These are phyloP conservation scores for Sporophila hypoxantha DNA, from an alignment of 2,113 vertebrate genomes.

Conservation along the genomic window DNA sequence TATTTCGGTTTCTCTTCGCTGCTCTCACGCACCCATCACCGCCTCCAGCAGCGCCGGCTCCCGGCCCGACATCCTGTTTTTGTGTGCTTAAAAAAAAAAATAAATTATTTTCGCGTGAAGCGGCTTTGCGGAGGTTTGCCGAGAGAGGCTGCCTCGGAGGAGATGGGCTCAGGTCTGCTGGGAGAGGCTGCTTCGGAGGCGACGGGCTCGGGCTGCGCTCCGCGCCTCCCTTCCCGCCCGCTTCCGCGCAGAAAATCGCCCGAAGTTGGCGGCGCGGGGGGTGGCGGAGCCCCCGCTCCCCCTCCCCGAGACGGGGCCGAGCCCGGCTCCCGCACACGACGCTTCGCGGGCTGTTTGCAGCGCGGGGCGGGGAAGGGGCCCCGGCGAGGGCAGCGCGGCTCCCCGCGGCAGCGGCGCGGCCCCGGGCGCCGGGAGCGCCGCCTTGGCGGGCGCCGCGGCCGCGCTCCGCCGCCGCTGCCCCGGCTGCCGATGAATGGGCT, in stretches of 20 bases:
- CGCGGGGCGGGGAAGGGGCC: background rate
- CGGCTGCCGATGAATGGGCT: background rate
- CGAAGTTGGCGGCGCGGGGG: background rate
- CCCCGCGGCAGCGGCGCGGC: background rate
- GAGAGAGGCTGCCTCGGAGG: background rate
- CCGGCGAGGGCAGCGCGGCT: background rate
- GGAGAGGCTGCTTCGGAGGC: background rate
- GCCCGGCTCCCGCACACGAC: background rate
- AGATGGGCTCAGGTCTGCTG: background rate
- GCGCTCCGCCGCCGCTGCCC: background rate
- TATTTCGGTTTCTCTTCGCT: constrained; percentile 50
- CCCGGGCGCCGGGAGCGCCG: background rate
- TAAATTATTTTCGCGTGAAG: background rate
- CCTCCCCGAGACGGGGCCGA: background rate
- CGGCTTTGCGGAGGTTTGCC: background rate
- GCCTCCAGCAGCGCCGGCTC: constrained; percentile 15
- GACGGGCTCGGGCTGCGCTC: background rate
- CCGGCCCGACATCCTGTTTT: constrained; percentile 52
- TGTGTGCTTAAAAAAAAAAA: background rate
- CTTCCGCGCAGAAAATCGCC: background rate
- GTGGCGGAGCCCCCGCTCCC: background rate
- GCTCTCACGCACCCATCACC: constrained; percentile 4
- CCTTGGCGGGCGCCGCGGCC: background rate
- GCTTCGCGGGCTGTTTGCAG: background rate
- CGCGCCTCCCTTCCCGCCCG: background rate